Evolutionary conservation across 2,113 vertebrate species (phyloP).

Genomic region (Nycticryphes semicollaris): DNA sequence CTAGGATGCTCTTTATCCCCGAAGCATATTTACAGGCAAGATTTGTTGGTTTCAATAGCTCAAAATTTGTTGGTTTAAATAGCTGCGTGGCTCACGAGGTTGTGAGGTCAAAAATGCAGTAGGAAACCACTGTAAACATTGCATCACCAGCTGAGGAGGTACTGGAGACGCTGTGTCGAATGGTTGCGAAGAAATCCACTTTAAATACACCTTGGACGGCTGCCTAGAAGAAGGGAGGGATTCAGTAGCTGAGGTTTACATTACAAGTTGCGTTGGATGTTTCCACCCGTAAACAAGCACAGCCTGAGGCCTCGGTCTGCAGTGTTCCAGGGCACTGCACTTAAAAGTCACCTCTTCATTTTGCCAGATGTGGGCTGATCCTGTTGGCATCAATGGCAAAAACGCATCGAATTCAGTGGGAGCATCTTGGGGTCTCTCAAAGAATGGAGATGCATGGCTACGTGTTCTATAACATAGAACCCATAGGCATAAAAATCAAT

Average conservation of each 20-base stretch:
- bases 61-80: slow-evolving; percentile 19
- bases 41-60: slow-evolving; percentile 21
- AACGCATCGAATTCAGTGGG: background rate
- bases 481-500: background rate
- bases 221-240: slow-evolving; percentile 49
- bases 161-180: slow-evolving; percentile 12
- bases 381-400: background rate
- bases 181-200: slow-evolving; percentile 22
- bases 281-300: background rate
- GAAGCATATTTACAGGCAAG: background rate
- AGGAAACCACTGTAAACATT: slow-evolving; percentile 59
- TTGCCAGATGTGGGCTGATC: background rate
- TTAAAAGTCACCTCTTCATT: background rate
- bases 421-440: background rate
- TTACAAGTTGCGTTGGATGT: background rate
- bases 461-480: background rate
- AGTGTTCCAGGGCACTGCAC: background rate
- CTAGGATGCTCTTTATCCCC: background rate
- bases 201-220: background rate
- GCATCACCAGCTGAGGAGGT: background rate
- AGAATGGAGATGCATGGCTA: background rate
- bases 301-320: background rate
- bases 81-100: background rate
- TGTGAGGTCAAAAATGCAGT: slow-evolving; percentile 37
- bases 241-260: slow-evolving; percentile 18